Base-by-base conservation (phyloP, 2,797 vertebrate species). In the Semaprochilodus insignis region DNA sequence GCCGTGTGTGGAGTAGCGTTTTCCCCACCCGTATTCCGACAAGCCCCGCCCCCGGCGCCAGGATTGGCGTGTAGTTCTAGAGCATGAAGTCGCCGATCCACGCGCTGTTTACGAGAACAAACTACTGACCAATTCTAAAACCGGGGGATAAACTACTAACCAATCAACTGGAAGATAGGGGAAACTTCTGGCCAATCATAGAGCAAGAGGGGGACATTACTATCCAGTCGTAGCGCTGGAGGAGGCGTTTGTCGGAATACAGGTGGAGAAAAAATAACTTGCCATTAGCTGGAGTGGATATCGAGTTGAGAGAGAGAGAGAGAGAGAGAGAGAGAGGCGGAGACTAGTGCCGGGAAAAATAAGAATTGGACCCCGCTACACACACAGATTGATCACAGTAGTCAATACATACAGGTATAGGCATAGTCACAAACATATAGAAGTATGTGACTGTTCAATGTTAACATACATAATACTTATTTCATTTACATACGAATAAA, bases 321-420 rank as follows among this genome's bases (percentile, higher is more conserved):
- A n/a, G 59, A 62, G 21, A 81, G 27, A 36, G 63, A 19, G 10
- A 16, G 59, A n/a, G 59, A 93, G 94, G 92, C 90, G 93, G 94
- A 93, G 94, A 88, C 92, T 81, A 51, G 52, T 69, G 34, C 60
- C 15, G 51, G 48, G 23, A 19, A 74, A 54, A 54, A 74, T 31
- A 74, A 31, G 69, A 72, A 27, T 27, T 27, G n/a, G 44, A 44
- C 17, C 66, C 8, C 14, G 13, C n/a, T 23, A 16, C 13, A 21
- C 66, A 72, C 21, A 23, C 66, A 69, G 40, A 48, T 16, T 51
- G 15, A 52, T 27, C 27, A 25, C 44, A 27, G 23, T 5, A 31
- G 25, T 14, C 11, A 10, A 40, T 6, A 40, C 31, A 31, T 31
- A 31, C 31, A 31, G 31, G 3, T 31, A 31, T 31, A 31, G 31